A percentile compares a stretch with the other conserved stretches of the same genome.
Evolutionary conservation across 2,888 invertebrate species (phyloP).

Genomic region (Erpobdella octoculata): DNA sequence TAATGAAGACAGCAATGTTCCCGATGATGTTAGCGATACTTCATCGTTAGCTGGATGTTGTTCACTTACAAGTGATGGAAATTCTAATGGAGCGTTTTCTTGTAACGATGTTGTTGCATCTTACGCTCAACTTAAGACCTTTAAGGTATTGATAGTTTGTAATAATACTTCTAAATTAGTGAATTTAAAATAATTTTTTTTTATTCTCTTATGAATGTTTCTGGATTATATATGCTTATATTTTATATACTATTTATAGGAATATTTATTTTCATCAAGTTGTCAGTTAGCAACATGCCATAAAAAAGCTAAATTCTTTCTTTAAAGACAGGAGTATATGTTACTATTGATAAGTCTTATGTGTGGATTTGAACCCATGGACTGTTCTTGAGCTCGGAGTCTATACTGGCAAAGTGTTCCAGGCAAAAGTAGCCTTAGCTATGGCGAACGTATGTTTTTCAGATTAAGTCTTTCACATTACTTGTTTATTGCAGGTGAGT

Average conservation of each 20-base stretch:
- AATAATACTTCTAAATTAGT: too few species aligned
- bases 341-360: not conserved
- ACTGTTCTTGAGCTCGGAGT: not conserved
- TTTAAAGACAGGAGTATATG: too few species aligned
- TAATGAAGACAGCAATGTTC: not conserved
- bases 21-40: not conserved
- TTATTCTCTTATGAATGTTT: not conserved
- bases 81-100: too few species aligned
- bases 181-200: too few species aligned
- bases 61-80: not conserved
- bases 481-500: conserved; percentile 27
- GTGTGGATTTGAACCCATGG: not conserved
- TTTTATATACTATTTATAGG: not conserved
- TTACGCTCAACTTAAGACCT: conserved; percentile 6
- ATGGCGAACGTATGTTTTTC: too few species aligned
- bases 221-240: too few species aligned
- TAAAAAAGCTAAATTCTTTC: too few species aligned
- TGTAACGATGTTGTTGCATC: not conserved
- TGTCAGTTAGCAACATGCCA: too few species aligned
- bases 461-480: too few species aligned
- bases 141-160: too few species aligned
- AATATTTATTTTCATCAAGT: not conserved
- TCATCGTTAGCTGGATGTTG: not conserved
- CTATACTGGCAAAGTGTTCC: too few species aligned
- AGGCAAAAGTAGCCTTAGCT: too few species aligned